Conservation (phyloP, 2,797 vertebrate genomes). For the Semaprochilodus insignis region DNA sequence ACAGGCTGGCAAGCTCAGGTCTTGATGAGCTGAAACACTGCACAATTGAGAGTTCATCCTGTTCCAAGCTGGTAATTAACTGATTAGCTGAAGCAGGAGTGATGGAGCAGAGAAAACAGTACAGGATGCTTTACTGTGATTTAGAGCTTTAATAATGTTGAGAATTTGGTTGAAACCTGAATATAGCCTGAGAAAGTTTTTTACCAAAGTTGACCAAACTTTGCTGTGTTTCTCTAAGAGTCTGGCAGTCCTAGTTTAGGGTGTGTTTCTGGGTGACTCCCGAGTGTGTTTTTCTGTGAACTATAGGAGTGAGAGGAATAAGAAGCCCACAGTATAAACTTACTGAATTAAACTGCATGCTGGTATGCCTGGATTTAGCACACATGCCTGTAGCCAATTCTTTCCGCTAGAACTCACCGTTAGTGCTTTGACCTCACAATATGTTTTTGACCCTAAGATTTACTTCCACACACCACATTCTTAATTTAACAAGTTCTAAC, state of each 20-base stretch:
- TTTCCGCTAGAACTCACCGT: not conserved
- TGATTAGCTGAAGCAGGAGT: no score
- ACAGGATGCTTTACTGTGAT: no score
- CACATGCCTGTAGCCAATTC: conserved; percentile 3
- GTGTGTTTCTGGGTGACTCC: conserved; percentile 1
- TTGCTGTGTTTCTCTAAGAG: not conserved
- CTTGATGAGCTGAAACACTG: no score
- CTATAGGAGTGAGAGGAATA: conserved; percentile 11
- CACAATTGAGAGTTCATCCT: no score
- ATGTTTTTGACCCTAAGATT: not conserved
- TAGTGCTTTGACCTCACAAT: not conserved
- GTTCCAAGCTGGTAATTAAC: no score
- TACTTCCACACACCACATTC: not conserved
- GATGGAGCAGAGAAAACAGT: no score
- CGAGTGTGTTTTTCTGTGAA: not conserved
- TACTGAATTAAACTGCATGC: not conserved
- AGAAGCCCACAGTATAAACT: not conserved
- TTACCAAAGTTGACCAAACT: not conserved
- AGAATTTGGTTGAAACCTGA: no score
- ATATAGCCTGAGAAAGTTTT: no score
- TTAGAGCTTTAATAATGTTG: no score
- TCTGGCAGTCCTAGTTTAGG: not conserved
- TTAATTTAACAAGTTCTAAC: not conserved
- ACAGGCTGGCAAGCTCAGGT: no score
- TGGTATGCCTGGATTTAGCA: conserved; percentile 5